Evolutionary conservation across 1,140 invertebrate species (phyloP), one percentile per base, ranked within the genome.

Genomic region (Theocolax elegans): DNA sequence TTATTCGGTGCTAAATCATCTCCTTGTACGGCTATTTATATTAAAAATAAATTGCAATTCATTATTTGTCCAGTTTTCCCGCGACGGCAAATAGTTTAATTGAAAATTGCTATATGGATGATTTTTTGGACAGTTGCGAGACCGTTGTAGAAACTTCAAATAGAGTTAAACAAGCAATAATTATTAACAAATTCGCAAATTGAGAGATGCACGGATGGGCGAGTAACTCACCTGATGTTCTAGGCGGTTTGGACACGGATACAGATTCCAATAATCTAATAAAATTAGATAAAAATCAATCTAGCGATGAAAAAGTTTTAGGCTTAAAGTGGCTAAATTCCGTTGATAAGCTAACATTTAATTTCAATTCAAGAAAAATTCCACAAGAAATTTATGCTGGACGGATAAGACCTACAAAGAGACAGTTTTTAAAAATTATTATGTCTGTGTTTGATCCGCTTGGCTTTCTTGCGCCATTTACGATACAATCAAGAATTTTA

Each of bases 381-480:
- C 35, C 15, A 8, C 2, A 9, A 6, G 17, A 9, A 27, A 44
- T n/a, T 12, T 44, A 19, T 44, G 19, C 8, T 15, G n/a, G 19
- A 0, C 13, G n/a, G 19, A 27, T 2, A 13, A 27, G 10, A 76
- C 72, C 10, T 8, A 76, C 76, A 10, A 81, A 82, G 66, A 25
- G 76, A 51, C 59, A 74, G 35, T 58, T 80, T 38, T 69, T 81
- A 19, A 62, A 66, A 2, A 65, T 76, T 10, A 68, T 78, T 0
- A 73, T 79, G 71, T 64, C 71, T 10, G 72, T 82, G 23, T 85
- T 78, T 72, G 82, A 85, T 62, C 77, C 80, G 6, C 72, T 81
- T 10, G 83, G 81, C 21, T 78, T 81, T 62, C 29, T 85, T 12
- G 63, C 77, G 9, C 80, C 81, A n/a, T 77, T 81, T 46, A 75